Base-by-base conservation (phyloP, 1,140 invertebrate species). In the Tetramorium parvispinum region DNA sequence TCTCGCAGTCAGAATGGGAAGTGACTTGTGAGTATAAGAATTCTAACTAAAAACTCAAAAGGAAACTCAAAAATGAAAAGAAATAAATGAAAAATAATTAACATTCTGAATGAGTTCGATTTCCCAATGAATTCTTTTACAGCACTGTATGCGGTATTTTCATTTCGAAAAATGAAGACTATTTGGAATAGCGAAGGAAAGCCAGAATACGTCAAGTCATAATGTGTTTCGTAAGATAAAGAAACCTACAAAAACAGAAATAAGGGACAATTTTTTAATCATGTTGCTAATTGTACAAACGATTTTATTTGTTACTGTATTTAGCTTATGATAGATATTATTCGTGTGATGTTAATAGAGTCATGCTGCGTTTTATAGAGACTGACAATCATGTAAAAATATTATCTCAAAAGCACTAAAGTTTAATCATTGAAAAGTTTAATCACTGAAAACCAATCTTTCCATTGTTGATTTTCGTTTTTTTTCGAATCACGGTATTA, bases 1-100 rank as follows among this genome's bases (percentile, higher is more conserved):
- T 99, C 78, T 98, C 98, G 13, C 96, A 97, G 91, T 96, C 97
- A 21, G 99, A 99, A 95, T 99, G 99, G 99, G 98, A 99, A 95
- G 98, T 98, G 77, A 96, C 97, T 85, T 97, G 98, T 98, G 96
- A 97, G 97, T 96, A 89, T 63, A 79, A 96, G 82, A 82, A 79
- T 68, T 59, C 13, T 24, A 68, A 43, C 11, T 65, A 53, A 89
- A 83, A 86, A 55, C 82, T n/a, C n/a, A n/a, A n/a, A 10, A 65
- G 3, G 32, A 43, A 43, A 43, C 32, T 18, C 18, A 2, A n/a
- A 57, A 76, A 16, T 49, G 76, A 87, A 65, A 18, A 85, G 46
- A 32, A n/a, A n/a, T n/a, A n/a, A n/a, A n/a, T n/a, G n/a, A n/a
- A 76, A 40, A 86, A 46, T 43, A 40, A 82, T 13, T 18, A 70